Conservation (phyloP, 2,113 vertebrate species). For the Caracal caracal region DNA sequence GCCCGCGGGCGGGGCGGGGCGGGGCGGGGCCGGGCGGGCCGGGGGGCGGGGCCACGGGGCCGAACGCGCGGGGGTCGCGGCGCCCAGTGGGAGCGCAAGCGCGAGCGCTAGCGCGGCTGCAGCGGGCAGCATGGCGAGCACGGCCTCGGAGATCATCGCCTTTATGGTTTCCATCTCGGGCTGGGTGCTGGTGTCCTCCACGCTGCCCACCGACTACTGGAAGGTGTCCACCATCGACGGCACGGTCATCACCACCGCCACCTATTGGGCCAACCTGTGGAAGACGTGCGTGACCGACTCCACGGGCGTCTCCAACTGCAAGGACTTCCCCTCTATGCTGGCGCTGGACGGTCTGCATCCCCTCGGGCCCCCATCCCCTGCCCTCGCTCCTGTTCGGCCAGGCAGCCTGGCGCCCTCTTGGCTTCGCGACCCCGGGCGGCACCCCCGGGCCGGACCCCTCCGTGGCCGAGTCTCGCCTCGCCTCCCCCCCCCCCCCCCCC, state of each 20-base stretch:
- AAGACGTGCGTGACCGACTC: constrained; percentile 97
- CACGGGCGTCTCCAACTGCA: constrained; percentile 96
- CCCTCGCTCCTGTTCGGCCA: not conserved
- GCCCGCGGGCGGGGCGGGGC: not conserved
- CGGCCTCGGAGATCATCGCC: constrained; percentile 91
- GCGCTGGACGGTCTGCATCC: constrained; percentile 93
- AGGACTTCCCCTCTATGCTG: constrained; percentile 96
- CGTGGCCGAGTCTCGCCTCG: too few species aligned
- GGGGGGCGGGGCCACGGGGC: constrained; percentile 39
- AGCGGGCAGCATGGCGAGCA: constrained; percentile 85
- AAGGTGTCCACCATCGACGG: constrained; percentile 95
- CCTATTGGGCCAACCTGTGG: constrained; percentile 96
- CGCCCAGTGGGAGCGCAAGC: not conserved
- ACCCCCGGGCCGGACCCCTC: not conserved
- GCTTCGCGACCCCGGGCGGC: not conserved
- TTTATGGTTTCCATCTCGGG: constrained; percentile 90
- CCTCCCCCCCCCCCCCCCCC: fast-evolving
- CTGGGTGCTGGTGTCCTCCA: constrained; percentile 94
- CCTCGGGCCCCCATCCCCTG: not conserved
- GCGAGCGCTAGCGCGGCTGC: not conserved
- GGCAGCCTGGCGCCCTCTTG: not conserved
- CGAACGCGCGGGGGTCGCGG: not conserved
- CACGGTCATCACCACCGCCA: constrained; percentile 96
- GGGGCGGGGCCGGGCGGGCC: not conserved
- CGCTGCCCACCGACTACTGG: constrained; percentile 96